Conservation (phyloP, 1,140 invertebrate species). For the Diabrotica virgifera region DNA sequence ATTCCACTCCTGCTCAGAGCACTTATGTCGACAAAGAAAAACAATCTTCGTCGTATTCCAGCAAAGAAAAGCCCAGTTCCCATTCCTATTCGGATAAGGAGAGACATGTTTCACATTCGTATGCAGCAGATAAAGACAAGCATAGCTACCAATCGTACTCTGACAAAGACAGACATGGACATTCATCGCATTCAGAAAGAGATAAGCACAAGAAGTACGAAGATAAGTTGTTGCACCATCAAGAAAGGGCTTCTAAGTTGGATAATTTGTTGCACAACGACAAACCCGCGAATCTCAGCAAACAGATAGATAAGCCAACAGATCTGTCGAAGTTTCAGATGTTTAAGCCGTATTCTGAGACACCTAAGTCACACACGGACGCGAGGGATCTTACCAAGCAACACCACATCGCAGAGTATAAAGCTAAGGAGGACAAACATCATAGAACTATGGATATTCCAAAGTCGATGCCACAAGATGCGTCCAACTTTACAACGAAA, state of each 20-base stretch:
- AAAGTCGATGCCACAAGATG: no score
- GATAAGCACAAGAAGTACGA: background rate
- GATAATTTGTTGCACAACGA: background rate
- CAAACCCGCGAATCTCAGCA: background rate
- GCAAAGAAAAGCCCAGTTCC: background rate
- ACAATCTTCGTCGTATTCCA: background rate
- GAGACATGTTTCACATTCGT: no score
- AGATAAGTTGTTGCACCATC: background rate
- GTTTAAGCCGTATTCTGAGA: constrained; percentile 15
- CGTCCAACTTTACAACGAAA: no score
- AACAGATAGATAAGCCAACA: constrained; percentile 9
- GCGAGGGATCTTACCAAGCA: no score
- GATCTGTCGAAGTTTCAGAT: constrained; percentile 11
- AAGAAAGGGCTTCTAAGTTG: background rate
- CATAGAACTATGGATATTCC: no score
- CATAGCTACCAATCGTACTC: background rate
- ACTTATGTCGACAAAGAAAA: no score
- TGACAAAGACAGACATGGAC: background rate
- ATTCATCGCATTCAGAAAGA: no score
- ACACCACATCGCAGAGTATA: no score
- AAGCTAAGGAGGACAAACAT: no score
- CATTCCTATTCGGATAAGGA: background rate
- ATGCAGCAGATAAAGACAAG: background rate
- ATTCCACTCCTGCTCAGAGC: no score
- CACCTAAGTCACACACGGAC: background rate